These are phyloP conservation scores for Clarias laeviceps DNA, from an alignment of 2,797 vertebrate species.

Conservation along the genomic window DNA sequence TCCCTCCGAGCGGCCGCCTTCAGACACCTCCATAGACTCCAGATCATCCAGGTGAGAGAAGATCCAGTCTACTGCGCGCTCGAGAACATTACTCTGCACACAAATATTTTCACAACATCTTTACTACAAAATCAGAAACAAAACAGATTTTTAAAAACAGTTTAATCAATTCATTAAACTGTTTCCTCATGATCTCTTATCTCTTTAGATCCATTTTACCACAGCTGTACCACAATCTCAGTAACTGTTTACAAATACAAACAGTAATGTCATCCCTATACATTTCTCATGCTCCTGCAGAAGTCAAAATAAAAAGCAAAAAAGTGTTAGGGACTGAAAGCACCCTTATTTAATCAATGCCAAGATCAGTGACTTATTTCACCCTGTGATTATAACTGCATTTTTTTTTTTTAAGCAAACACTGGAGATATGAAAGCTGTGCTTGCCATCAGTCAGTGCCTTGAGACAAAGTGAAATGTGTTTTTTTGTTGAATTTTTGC, in stretches of 20 bases:
- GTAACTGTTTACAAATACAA: neutral
- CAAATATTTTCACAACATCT: conserved; percentile 14
- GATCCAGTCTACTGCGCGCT: conserved; percentile 98
- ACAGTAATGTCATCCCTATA: neutral
- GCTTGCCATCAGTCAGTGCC: neutral
- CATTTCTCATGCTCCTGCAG: neutral
- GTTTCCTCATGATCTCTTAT: neutral
- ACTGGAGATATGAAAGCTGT: neutral
- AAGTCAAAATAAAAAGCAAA: neutral
- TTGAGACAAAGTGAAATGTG: too few species aligned
- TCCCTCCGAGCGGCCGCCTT: conserved; percentile 90
- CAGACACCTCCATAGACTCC: conserved; percentile 97
- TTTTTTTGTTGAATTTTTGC: too few species aligned
- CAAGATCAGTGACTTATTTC: neutral
- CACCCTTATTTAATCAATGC: neutral
- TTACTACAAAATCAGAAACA: conserved; percentile 19
- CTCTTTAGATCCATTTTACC: neutral
- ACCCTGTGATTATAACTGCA: neutral
- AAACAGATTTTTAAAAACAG: neutral
- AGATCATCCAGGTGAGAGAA: conserved; percentile 97
- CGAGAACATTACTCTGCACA: conserved; percentile 88
- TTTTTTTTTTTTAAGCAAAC: neutral
- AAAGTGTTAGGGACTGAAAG: neutral
- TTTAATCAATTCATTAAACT: too few species aligned
- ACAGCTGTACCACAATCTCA: neutral